phyloP scores from a whole-genome alignment of 1,140 invertebrate genomes.

The Sitodiplosis mosellana region DNA sequence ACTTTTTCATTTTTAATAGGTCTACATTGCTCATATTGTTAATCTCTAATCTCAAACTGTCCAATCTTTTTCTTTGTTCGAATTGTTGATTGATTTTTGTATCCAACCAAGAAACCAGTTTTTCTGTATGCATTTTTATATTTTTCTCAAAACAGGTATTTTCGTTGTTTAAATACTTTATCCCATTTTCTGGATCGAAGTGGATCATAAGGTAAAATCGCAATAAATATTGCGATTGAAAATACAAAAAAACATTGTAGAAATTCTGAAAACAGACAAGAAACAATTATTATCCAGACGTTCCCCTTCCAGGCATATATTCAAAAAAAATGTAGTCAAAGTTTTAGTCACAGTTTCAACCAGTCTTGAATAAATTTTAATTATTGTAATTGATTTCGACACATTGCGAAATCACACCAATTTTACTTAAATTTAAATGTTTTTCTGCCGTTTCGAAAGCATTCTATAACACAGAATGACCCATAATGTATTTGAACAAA shows the following conservation, averaged over 20 bases:
- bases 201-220: conserved; percentile 19
- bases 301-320: no score
- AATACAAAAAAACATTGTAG: conserved; percentile 24
- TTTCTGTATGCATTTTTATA: background rate
- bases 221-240: conserved; percentile 21
- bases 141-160: background rate
- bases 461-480: no score
- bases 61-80: background rate
- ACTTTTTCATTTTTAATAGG: no score
- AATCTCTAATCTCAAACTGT: background rate
- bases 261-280: conserved; percentile 13
- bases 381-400: background rate
- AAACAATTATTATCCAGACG: no score
- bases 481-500: no score
- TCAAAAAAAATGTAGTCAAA: background rate
- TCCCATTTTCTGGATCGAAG: background rate
- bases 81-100: background rate
- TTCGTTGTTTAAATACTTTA: background rate
- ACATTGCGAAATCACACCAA: background rate
- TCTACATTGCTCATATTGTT: background rate
- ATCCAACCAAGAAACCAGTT: background rate
- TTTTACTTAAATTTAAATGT: background rate
- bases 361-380: background rate
- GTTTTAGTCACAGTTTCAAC: background rate
- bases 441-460: background rate